phyloP scores from a whole-genome alignment of 2,797 vertebrate genomes.

The Phalloptychus januarius region DNA sequence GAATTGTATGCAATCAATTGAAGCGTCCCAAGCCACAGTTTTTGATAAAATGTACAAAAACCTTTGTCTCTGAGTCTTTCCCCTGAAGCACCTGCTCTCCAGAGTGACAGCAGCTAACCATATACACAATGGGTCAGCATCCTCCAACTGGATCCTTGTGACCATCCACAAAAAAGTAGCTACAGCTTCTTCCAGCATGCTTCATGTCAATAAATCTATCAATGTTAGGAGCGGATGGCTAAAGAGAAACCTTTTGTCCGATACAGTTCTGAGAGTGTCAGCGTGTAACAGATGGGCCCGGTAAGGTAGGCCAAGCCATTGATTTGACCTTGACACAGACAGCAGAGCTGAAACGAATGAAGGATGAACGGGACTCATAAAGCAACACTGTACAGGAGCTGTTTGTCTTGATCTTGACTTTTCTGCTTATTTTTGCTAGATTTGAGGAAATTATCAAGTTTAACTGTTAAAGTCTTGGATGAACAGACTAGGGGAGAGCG shows the following conservation, averaged over 20 bases:
- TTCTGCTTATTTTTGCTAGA: neutral
- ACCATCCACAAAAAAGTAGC: conserved; percentile 29
- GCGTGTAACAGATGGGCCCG: conserved; percentile 69
- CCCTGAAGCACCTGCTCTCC: conserved; percentile 43
- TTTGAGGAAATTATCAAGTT: neutral
- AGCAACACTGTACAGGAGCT: neutral
- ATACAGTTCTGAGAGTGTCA: conserved; percentile 31
- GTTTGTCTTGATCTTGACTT: neutral
- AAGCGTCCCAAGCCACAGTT: neutral
- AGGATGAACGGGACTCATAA: neutral
- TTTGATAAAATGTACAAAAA: neutral
- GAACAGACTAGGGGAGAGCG: conserved; percentile 22
- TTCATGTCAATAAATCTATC: conserved; percentile 70
- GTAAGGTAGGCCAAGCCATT: conserved; percentile 61
- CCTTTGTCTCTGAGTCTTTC: conserved; percentile 3
- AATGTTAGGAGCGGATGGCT: conserved; percentile 56
- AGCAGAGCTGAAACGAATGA: conserved; percentile 33
- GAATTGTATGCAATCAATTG: neutral
- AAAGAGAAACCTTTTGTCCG: conserved; percentile 26
- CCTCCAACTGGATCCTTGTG: conserved; percentile 1
- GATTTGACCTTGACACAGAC: conserved; percentile 73
- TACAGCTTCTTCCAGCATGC: conserved; percentile 20
- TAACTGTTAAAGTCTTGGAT: neutral
- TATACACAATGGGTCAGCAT: conserved; percentile 37
- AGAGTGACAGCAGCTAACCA: conserved; percentile 4